Conservation (phyloP, 2,797 vertebrate genomes). For the Malurus leucopterus region DNA sequence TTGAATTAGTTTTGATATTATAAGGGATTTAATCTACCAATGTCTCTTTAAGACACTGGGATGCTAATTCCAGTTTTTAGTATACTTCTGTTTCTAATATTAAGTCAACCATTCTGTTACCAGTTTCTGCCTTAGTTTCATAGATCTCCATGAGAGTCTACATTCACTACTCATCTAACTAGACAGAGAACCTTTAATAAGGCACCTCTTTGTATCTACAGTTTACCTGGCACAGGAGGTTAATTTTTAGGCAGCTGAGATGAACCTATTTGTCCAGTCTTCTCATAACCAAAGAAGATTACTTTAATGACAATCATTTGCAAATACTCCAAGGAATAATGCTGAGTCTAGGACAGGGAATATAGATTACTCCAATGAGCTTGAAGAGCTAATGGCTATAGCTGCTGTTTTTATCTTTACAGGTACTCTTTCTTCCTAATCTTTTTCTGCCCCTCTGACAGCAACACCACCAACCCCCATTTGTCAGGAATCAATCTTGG, state of each 20-base stretch:
- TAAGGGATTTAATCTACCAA: neutral
- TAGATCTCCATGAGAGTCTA: neutral
- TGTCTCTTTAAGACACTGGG: neutral
- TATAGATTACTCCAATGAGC: neutral
- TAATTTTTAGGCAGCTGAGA: neutral
- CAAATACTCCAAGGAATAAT: neutral
- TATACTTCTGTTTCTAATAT: neutral
- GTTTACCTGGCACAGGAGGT: neutral
- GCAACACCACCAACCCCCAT: rapidly evolving
- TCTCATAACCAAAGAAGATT: neutral
- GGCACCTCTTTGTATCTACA: neutral
- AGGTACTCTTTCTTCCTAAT: neutral
- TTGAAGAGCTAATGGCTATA: neutral
- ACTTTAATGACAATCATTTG: neutral
- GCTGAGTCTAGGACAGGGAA: neutral
- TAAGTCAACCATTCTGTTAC: neutral
- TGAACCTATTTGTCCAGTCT: neutral
- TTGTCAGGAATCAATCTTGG: neutral
- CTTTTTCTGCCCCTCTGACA: neutral
- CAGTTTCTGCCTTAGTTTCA: neutral
- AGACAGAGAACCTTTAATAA: neutral
- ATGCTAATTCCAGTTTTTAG: neutral
- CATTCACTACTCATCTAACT: neutral
- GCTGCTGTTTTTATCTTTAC: neutral
- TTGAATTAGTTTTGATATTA: neutral